Evolutionary conservation across 2,113 vertebrate genomes (phyloP).

Genomic region (Eptatretus burgeri): DNA sequence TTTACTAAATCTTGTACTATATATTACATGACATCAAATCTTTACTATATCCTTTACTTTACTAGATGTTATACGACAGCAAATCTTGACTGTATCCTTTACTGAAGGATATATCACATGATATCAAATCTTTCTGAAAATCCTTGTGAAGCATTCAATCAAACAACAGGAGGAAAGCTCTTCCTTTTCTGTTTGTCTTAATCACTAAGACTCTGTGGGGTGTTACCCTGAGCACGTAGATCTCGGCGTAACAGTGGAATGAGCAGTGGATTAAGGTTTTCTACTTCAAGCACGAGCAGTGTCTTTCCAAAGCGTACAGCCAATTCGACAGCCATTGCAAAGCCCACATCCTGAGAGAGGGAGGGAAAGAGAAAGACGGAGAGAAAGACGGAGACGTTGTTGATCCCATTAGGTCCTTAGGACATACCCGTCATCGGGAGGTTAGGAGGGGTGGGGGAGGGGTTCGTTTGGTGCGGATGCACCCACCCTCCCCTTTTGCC

Average conservation of each 20-base stretch:
- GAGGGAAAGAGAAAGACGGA: background rate
- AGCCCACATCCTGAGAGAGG: constrained; percentile 38
- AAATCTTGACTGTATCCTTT: too few relatives aligned
- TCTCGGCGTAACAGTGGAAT: constrained; percentile 63
- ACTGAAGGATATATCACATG: too few relatives aligned
- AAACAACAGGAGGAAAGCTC: background rate
- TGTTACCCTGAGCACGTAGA: constrained; percentile 55
- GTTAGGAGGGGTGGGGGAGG: too few relatives aligned
- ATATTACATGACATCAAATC: too few relatives aligned
- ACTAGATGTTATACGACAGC: too few relatives aligned
- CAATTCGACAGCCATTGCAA: constrained; percentile 56
- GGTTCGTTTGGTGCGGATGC: too few relatives aligned
- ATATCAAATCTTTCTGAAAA: too few relatives aligned
- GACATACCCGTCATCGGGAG: too few relatives aligned
- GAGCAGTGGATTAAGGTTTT: constrained; percentile 68
- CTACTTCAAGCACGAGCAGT: constrained; percentile 78
- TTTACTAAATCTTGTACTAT: too few relatives aligned
- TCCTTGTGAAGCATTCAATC: background rate
- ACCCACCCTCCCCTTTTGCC: too few relatives aligned
- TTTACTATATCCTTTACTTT: too few relatives aligned
- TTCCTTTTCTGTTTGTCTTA: background rate
- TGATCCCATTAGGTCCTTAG: too few relatives aligned
- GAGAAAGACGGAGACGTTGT: background rate
- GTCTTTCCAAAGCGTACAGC: constrained; percentile 92
- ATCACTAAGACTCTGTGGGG: background rate